These are phyloP conservation scores for Ectropis crepuscularia DNA, from an alignment of 2,888 invertebrate genomes.

Conservation along the genomic window DNA sequence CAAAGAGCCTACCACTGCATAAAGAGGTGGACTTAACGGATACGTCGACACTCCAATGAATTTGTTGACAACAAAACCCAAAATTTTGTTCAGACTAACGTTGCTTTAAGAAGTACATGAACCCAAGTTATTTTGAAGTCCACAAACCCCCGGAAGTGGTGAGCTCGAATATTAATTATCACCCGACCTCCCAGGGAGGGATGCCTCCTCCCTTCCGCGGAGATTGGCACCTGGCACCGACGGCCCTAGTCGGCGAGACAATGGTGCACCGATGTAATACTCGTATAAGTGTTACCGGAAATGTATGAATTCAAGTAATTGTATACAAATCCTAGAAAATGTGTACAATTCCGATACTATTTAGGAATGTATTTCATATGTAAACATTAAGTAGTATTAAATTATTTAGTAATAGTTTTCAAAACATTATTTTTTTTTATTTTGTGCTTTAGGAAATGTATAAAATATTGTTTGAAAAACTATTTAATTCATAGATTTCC, in stretches of 20 bases:
- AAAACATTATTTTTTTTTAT: too few species aligned
- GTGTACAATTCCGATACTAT: too few species aligned
- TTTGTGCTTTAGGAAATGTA: too few species aligned
- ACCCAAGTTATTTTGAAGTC: conserved; percentile 31
- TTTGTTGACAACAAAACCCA: background rate
- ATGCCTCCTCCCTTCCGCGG: conserved; percentile 13
- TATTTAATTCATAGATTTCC: too few species aligned
- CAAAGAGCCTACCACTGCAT: too few species aligned
- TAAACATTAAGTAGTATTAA: too few species aligned
- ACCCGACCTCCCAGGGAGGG: conserved; percentile 42
- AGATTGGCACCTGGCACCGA: conserved; percentile 43
- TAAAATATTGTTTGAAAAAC: too few species aligned
- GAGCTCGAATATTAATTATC: conserved; percentile 69
- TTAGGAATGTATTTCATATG: background rate
- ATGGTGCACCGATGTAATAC: background rate
- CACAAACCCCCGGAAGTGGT: conserved; percentile 36
- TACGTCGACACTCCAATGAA: background rate
- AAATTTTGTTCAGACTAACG: background rate
- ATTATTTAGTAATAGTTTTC: too few species aligned
- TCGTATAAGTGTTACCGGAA: too few species aligned
- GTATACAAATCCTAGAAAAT: too few species aligned
- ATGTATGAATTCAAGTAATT: too few species aligned
- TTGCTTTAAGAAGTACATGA: conserved; percentile 13
- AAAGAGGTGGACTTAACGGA: too few species aligned
- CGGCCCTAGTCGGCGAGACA: conserved; percentile 30